Evolutionary conservation across 2,797 vertebrate genomes (phyloP).

Genomic region (Lindbergichthys nudifrons): DNA sequence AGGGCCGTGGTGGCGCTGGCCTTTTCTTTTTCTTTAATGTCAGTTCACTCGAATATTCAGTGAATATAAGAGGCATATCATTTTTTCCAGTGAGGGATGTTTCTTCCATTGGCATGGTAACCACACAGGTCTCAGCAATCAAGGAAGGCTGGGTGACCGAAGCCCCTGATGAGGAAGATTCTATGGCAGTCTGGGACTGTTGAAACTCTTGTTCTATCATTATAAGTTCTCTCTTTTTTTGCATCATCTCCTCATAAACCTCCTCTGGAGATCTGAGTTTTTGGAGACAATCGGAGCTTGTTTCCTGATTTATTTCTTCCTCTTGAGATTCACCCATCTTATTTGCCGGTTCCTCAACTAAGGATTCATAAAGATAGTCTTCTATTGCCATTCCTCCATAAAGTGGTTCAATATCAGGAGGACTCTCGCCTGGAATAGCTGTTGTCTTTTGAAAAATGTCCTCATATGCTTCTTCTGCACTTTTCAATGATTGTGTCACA

Average conservation of each 20-base stretch:
- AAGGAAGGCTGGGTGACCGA: conserved; percentile 81
- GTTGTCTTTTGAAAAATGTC: conserved; percentile 93
- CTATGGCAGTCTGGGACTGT: conserved; percentile 76
- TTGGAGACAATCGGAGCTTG: conserved; percentile 83
- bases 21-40: conserved; percentile 88
- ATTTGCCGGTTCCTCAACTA: conserved; percentile 90
- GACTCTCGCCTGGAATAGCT: conserved; percentile 88
- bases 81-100: conserved; percentile 73
- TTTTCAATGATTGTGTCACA: conserved; percentile 87
- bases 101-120: conserved; percentile 87
- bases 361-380: conserved; percentile 97
- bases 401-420: conserved; percentile 94
- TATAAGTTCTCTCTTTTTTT: conserved; percentile 87
- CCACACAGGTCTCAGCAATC: conserved; percentile 89
- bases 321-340: conserved; percentile 75
- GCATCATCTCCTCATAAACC: conserved; percentile 90
- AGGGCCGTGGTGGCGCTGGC: conserved; percentile 85
- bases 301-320: conserved; percentile 79
- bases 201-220: conserved; percentile 85
- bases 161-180: conserved; percentile 82
- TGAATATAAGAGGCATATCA: conserved; percentile 80
- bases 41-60: conserved; percentile 86
- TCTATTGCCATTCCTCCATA: conserved; percentile 98
- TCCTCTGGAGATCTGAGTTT: conserved; percentile 89
- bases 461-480: conserved; percentile 94